Evolutionary conservation across 2,888 invertebrate species (phyloP), one percentile per base, ranked within the genome.

Genomic region (Zhuqinia jingwanae): DNA sequence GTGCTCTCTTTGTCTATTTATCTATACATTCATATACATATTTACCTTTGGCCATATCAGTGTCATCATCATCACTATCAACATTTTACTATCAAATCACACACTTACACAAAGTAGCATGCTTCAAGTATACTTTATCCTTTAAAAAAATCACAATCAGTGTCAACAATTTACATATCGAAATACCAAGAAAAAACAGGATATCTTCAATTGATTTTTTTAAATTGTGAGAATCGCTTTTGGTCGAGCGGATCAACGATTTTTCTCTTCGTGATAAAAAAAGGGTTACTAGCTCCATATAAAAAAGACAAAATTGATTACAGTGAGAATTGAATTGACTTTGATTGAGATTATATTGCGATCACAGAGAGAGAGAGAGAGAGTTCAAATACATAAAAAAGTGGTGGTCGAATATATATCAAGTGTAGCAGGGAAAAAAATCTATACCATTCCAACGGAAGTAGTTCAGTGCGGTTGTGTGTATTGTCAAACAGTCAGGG

Each of bases 271-370:
- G 17, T 17, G 1, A 36, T 36, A 65, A 30, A 63, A 30, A 65
- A 45, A 45, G n/a, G 13, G 36, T 5, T 45, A 45, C 8, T 36
- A 36, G 3, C 8, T 36, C 8, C 36, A n/a, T 36, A 8, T 36
- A 36, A 22, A 22, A 68, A 17, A 68, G 68, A 36, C 3, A 45
- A 15, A 68, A 68, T 22, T 68, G 42, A 70, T 50, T 70, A n/a
- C n/a, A 47, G 25, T 25, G 22, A 68, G 70, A 70, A 70, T 70
- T 70, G 70, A 70, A 70, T 22, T 70, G 47, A 13, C 70, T 47
- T 22, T 25, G 70, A 70, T 70, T 70, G 70, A 70, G 45, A 70
- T 13, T 50, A 70, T 45, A 70, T 70, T 70, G 45, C n/a, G n/a
- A n/a, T n/a, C 8, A 8, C 8, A 36, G 36, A 36, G 36, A 3